phyloP scores from a whole-genome alignment of 2,888 invertebrate genomes.

The Ochropleura plecta region DNA sequence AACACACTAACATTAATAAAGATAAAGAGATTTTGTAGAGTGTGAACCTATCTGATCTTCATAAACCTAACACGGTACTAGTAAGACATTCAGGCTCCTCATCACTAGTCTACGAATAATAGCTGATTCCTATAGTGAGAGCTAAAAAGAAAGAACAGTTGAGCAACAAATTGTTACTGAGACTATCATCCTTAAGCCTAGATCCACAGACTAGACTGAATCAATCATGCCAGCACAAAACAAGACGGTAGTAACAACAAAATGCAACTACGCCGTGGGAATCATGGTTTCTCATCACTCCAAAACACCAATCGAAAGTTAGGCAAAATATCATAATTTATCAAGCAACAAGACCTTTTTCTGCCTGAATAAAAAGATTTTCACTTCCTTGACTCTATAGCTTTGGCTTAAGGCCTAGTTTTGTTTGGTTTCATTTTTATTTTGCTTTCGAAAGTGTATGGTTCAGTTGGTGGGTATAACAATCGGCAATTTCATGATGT shows the following conservation, averaged over 20 bases:
- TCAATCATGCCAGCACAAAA: constrained; percentile 53
- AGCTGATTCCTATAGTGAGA: background rate
- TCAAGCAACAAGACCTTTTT: constrained; percentile 47
- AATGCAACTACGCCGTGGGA: constrained; percentile 67
- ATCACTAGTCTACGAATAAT: background rate
- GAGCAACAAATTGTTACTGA: constrained; percentile 14
- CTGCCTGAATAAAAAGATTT: background rate
- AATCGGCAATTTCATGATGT: constrained; percentile 68
- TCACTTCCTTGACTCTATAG: constrained; percentile 45
- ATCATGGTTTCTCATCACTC: constrained; percentile 64
- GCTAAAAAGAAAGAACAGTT: background rate
- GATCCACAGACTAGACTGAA: constrained; percentile 39
- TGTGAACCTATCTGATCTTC: background rate
- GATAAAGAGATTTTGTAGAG: background rate
- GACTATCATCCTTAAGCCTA: constrained; percentile 11
- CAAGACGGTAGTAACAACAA: constrained; percentile 61
- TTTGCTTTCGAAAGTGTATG: constrained; percentile 25
- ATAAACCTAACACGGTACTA: background rate
- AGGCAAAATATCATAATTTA: constrained; percentile 72
- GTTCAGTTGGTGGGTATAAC: constrained; percentile 55
- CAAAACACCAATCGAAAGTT: constrained; percentile 65
- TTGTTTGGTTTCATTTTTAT: constrained; percentile 26
- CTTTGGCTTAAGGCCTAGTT: constrained; percentile 28
- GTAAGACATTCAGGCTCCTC: background rate
- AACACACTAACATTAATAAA: too few species aligned